Conservation (phyloP, 2,888 invertebrate genomes). For the Caenorhabditis sp. region DNA sequence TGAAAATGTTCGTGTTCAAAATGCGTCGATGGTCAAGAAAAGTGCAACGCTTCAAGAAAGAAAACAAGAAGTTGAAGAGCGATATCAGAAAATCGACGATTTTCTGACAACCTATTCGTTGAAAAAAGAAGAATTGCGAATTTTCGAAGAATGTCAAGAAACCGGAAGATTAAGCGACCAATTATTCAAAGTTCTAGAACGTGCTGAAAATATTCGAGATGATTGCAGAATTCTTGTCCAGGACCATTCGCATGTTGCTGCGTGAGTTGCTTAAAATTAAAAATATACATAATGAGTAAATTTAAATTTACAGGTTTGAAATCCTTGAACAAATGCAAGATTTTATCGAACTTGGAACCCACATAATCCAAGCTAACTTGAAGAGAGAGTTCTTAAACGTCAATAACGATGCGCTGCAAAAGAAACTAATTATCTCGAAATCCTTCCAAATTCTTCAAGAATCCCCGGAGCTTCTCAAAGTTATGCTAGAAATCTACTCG, state of each 20-base stretch:
- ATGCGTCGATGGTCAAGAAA: conserved; percentile 23
- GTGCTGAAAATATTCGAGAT: conserved; percentile 26
- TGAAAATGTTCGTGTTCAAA: conserved; percentile 27
- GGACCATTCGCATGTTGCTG: conserved; percentile 23
- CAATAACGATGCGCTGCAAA: conserved; percentile 11
- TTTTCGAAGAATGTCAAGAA: conserved; percentile 27
- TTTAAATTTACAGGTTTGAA: conserved; percentile 11
- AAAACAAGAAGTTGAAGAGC: conserved; percentile 15
- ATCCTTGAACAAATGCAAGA: conserved; percentile 33
- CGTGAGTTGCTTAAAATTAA: not conserved
- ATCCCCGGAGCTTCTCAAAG: not conserved
- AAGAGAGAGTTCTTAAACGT: conserved; percentile 16
- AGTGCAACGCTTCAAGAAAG: conserved; percentile 26
- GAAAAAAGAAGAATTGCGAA: conserved; percentile 15
- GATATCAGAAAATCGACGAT: conserved; percentile 28
- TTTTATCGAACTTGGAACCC: conserved; percentile 19
- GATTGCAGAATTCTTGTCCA: conserved; percentile 30
- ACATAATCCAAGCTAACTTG: conserved; percentile 23
- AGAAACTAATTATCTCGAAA: conserved; percentile 28
- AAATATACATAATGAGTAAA: not conserved
- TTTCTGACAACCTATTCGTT: conserved; percentile 25
- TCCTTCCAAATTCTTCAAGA: conserved; percentile 24
- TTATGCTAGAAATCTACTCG: not conserved
- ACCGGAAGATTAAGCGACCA: conserved; percentile 19
- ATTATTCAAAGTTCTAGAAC: conserved; percentile 31